Percentiles rank a stretch among this genome's conserved stretches.
phyloP scores from a whole-genome alignment of 2,113 vertebrate genomes.

The Butastur rufipennis region DNA sequence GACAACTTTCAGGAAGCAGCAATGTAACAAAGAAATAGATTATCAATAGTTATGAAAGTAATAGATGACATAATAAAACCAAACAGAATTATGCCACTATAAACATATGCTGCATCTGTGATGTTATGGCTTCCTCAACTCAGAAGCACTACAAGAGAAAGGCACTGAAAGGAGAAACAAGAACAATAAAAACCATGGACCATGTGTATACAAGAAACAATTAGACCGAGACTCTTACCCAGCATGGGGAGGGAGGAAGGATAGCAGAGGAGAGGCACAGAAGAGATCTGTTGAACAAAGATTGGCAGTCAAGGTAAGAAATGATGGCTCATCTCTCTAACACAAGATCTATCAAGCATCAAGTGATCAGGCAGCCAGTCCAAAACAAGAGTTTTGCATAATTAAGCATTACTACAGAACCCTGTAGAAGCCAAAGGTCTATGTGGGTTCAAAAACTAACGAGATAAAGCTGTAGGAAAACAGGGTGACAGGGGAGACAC shows the following conservation, averaged over 20 bases:
- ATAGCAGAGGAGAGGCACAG: neutral
- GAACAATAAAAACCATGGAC: neutral
- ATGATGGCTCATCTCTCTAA: neutral
- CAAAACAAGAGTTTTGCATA: neutral
- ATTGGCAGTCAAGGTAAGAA: neutral
- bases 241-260: too few relatives aligned
- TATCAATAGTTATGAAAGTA: neutral
- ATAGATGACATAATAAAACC: neutral
- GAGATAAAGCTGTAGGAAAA: neutral
- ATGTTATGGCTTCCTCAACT: neutral
- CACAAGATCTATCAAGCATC: neutral
- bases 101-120: neutral
- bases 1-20: neutral
- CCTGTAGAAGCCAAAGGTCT: neutral
- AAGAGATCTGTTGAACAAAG: neutral
- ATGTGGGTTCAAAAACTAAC: neutral
- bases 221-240: neutral
- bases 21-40: neutral
- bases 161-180: neutral
- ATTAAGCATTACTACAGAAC: neutral
- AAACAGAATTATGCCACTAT: neutral
- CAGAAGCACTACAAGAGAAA: neutral
- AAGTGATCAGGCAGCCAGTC: neutral
- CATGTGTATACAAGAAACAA: neutral
- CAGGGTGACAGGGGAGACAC: neutral